phyloP scores from a whole-genome alignment of 2,113 vertebrate genomes.

The Psettodes erumei region DNA sequence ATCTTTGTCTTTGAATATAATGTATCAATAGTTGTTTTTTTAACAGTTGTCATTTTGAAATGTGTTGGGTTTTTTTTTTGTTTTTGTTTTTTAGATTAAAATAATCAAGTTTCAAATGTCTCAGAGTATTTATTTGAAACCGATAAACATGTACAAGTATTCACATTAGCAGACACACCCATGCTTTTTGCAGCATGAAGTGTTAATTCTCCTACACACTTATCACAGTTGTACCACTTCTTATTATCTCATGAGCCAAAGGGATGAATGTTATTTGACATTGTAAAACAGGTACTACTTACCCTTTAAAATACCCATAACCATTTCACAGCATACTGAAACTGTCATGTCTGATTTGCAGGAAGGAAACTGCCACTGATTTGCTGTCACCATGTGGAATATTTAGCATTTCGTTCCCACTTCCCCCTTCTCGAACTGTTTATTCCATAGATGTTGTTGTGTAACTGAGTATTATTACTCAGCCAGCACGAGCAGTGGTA shows the following conservation, averaged over 20 bases:
- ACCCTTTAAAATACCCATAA: not conserved
- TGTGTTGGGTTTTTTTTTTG: too few relatives aligned
- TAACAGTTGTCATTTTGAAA: constrained; percentile 35
- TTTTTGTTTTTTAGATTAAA: constrained; percentile 67
- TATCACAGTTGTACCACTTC: not conserved
- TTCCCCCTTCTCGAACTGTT: constrained; percentile 54
- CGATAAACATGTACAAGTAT: not conserved
- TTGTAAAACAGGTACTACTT: not conserved
- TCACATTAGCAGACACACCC: not conserved
- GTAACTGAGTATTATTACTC: constrained; percentile 14
- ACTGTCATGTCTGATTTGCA: not conserved
- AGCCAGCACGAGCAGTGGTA: not conserved
- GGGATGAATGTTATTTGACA: not conserved
- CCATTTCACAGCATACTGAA: not conserved
- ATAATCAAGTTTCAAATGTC: constrained; percentile 18
- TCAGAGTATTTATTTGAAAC: constrained; percentile 9
- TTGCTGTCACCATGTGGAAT: not conserved
- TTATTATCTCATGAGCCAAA: not conserved
- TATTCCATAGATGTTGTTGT: constrained; percentile 47
- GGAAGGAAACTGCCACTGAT: not conserved
- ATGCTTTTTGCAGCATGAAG: not conserved
- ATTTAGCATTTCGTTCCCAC: not conserved
- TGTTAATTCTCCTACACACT: not conserved
- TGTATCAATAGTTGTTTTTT: constrained; percentile 31
- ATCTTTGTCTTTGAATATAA: constrained; percentile 41